Evolutionary conservation across 2,888 invertebrate genomes (phyloP).

Genomic region (Drosophila austrosaltans): DNA sequence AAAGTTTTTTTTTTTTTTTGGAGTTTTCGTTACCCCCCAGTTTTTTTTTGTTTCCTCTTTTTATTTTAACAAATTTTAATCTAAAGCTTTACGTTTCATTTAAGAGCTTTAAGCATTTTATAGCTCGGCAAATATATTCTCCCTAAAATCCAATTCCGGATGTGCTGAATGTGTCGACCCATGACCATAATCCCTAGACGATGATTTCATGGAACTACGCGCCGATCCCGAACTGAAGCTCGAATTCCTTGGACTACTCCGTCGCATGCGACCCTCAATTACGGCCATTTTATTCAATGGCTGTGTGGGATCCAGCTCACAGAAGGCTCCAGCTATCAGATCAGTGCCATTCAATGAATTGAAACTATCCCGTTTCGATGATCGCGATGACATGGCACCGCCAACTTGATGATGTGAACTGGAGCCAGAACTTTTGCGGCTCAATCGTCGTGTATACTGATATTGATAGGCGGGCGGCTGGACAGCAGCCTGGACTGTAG

Average conservation of each 20-base stretch:
- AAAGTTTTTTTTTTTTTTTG: constrained; percentile 17
- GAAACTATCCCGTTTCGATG: constrained; percentile 81
- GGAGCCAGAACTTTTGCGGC: constrained; percentile 76
- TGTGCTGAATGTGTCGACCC: constrained; percentile 80
- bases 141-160: constrained; percentile 82
- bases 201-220: constrained; percentile 81
- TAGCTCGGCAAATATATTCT: constrained; percentile 83
- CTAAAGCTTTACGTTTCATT: constrained; percentile 47
- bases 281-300: constrained; percentile 82
- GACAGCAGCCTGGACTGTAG: constrained; percentile 21
- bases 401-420: constrained; percentile 67
- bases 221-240: constrained; percentile 80
- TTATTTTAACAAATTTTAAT: constrained; percentile 23
- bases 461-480: constrained; percentile 73
- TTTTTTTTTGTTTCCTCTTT: constrained; percentile 7
- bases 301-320: constrained; percentile 81
- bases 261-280: constrained; percentile 81
- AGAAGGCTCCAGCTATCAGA: constrained; percentile 82
- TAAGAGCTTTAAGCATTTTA: constrained; percentile 56
- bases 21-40: neutral
- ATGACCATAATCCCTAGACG: constrained; percentile 81
- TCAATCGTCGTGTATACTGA: constrained; percentile 80
- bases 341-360: constrained; percentile 81
- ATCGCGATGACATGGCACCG: constrained; percentile 49
- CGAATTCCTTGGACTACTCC: constrained; percentile 78